Evolutionary conservation across 2,797 vertebrate genomes (phyloP).

Genomic region (Bufotes viridis): DNA sequence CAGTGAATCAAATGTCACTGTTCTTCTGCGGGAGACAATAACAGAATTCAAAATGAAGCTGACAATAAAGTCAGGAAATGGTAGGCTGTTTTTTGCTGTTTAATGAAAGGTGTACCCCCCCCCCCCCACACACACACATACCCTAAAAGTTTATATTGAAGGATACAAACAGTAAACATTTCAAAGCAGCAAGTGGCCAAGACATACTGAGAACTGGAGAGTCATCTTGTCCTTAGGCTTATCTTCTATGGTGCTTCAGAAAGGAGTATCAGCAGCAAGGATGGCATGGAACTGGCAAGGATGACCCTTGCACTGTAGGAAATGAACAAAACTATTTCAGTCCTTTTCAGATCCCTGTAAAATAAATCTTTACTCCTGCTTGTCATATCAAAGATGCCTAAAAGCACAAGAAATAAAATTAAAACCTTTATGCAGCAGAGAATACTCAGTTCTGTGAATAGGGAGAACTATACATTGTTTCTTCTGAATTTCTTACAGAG

Average conservation of each 20-base stretch:
- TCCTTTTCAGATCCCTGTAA: not conserved
- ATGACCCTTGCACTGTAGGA: constrained; percentile 16
- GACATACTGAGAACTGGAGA: constrained; percentile 7
- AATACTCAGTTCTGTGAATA: not conserved
- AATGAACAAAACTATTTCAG: not conserved
- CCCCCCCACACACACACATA: not conserved
- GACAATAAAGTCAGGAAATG: constrained; percentile 62
- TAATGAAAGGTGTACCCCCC: constrained; percentile 24
- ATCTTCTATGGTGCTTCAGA: not conserved
- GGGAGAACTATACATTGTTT: not conserved
- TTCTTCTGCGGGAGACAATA: constrained; percentile 67
- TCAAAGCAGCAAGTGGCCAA: not conserved
- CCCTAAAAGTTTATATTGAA: constrained; percentile 17
- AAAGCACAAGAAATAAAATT: not conserved
- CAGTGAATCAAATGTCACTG: constrained; percentile 70
- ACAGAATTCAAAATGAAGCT: constrained; percentile 69
- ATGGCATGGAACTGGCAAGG: constrained; percentile 7
- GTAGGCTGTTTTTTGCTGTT: constrained; percentile 50
- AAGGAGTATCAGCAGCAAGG: not conserved
- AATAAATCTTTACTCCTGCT: not conserved
- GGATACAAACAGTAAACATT: constrained; percentile 44
- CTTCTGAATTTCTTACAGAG: not conserved
- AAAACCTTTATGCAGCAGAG: not conserved
- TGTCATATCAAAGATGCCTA: not conserved
- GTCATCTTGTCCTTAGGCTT: constrained; percentile 23